Base-by-base conservation (phyloP, 2,113 vertebrate genomes). In the Cyanistes caeruleus region DNA sequence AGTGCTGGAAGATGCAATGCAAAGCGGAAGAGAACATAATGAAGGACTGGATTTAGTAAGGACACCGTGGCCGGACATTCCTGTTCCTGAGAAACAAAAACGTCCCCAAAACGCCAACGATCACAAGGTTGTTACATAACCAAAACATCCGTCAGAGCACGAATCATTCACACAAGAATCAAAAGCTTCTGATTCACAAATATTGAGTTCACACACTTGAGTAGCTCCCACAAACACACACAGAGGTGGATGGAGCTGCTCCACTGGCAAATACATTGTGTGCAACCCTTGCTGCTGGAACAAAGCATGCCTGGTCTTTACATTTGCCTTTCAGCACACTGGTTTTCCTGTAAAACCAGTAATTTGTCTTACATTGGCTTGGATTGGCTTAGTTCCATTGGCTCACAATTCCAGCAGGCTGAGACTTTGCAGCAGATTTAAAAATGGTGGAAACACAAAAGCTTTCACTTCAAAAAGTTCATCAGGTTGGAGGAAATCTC, bases 11-110 rank as follows among this genome's bases (percentile, higher is more conserved):
- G 68, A 80, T 19, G 43, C 2, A 1, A 74, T 0, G 1, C 28
- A 41, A 87, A 87, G 84, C 51, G 25, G 87, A 77, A 73, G 30
- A 74, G 48, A 90, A 87, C 13, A 55, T 55, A 81, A 87, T 19
- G 83, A 87, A 90, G 67, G 86, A 9, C 67, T 67, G 79, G 84
- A 92, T 90, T 94, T 85, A 89, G 82, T 20, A 83, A 85, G 88
- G 88, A 85, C 78, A 49, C 13, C 1, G 49, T 2, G 4, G 28
- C 63, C 4, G 12, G 85, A 65, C 79, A 85, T 44, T 64, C 55
- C 53, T 76, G 33, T 3, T 76, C 74, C 75, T 44, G 28, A 82
- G 63, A 76, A 56, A 77, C 80, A 90, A 77, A 72, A 91, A 59
- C 9, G 20, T 75, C 90, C 63, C 1, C 6, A 56, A 82, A 91